phyloP scores from a whole-genome alignment of 2,113 vertebrate genomes.

The Meles meles region DNA sequence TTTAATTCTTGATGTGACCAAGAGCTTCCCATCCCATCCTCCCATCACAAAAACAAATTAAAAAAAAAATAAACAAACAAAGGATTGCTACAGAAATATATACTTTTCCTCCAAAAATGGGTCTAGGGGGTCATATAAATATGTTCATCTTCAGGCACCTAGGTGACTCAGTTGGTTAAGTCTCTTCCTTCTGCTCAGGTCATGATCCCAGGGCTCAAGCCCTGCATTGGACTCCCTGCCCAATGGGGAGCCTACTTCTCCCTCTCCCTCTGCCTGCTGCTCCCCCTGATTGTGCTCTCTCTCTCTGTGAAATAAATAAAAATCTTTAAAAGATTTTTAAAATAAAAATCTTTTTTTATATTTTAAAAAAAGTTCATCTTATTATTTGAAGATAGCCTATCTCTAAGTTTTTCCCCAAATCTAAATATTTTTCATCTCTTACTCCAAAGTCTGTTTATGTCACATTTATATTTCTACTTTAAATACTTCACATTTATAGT shows the following conservation, averaged over 20 bases:
- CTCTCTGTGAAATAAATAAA: too few relatives aligned
- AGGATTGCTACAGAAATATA: not conserved
- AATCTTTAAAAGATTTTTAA: too few relatives aligned
- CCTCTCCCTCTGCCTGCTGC: too few relatives aligned
- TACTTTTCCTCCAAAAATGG: not conserved
- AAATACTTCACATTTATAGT: not conserved
- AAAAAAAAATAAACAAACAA: too few relatives aligned
- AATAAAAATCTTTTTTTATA: too few relatives aligned
- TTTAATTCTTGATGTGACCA: not conserved
- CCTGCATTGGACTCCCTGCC: too few relatives aligned
- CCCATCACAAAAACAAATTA: not conserved
- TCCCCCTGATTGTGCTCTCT: too few relatives aligned
- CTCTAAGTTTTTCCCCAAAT: not conserved
- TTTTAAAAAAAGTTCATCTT: not conserved
- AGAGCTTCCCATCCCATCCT: not conserved
- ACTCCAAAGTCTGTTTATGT: not conserved
- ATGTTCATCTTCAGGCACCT: not conserved
- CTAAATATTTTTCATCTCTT: not conserved
- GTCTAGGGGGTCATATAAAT: not conserved
- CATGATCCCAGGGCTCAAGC: too few relatives aligned
- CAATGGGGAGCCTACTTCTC: too few relatives aligned
- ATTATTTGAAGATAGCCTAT: not conserved
- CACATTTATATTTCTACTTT: not conserved
- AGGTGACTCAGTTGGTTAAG: too few relatives aligned
- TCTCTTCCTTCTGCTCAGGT: too few relatives aligned